A percentile compares a stretch with the other conserved stretches of the same genome.
phyloP scores from a whole-genome alignment of 2,797 vertebrate species.

The Carcharodon carcharias region DNA sequence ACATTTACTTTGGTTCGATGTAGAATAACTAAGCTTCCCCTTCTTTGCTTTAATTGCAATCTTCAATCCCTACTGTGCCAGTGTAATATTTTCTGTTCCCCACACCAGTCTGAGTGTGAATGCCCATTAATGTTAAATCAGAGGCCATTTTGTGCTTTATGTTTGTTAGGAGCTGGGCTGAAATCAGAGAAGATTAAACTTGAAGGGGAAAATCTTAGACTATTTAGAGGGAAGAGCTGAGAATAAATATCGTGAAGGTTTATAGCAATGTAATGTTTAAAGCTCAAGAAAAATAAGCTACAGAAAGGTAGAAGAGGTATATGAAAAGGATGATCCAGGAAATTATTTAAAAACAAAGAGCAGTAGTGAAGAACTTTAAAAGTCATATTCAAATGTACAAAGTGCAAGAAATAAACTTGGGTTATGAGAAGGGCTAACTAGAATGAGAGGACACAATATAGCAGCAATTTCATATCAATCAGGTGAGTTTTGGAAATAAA shows the following conservation, averaged over 20 bases:
- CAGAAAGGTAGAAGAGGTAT: not conserved
- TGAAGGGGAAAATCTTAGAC: not conserved
- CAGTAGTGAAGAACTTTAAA: not conserved
- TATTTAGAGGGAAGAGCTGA: not conserved
- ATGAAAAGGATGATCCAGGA: not conserved
- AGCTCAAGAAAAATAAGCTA: not conserved
- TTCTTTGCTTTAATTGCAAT: not conserved
- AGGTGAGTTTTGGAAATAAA: not conserved
- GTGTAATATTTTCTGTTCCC: not conserved
- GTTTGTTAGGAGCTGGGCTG: not conserved
- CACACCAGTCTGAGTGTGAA: not conserved
- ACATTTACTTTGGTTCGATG: not conserved
- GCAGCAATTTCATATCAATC: not conserved
- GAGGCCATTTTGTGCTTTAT: not conserved
- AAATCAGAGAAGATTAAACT: not conserved
- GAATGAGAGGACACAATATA: not conserved
- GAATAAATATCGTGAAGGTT: not conserved
- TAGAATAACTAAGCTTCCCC: not conserved
- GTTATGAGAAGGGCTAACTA: not conserved
- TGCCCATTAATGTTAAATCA: not conserved
- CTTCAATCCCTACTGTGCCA: not conserved
- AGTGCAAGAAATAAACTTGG: not conserved
- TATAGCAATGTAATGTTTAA: not conserved
- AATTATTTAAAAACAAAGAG: not conserved
- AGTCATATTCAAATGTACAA: not conserved